A percentile compares a stretch with the other conserved stretches of the same genome.
These are phyloP conservation scores for Rhopalosiphum nymphaeae DNA, from an alignment of 2,888 invertebrate species.

Conservation along the genomic window DNA sequence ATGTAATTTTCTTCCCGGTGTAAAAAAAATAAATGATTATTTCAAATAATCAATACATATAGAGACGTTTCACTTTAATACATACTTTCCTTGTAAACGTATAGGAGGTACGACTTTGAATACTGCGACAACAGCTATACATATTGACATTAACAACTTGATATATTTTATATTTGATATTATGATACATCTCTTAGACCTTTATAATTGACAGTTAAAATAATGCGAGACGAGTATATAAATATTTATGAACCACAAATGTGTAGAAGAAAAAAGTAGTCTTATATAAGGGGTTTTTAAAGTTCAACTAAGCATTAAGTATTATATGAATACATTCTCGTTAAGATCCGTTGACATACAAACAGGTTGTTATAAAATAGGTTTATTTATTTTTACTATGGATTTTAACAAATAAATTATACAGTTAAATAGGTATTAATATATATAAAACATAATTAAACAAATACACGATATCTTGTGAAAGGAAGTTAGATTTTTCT, in stretches of 20 bases:
- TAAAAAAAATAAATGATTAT: background rate
- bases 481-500: background rate
- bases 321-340: background rate
- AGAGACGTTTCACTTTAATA: constrained; percentile 11
- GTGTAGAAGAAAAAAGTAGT: background rate
- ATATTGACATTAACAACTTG: constrained; percentile 16
- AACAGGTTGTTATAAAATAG: background rate
- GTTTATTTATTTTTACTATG: background rate
- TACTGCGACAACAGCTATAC: background rate
- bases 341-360: background rate
- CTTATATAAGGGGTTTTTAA: background rate
- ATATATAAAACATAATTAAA: background rate
- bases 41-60: background rate
- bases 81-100: background rate
- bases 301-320: background rate
- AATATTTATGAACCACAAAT: background rate
- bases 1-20: background rate
- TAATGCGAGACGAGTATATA: background rate
- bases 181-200: background rate
- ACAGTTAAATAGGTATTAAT: background rate
- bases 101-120: background rate
- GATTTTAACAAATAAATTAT: background rate
- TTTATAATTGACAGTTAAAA: constrained; percentile 13
- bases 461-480: background rate
- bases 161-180: background rate